phyloP scores from a whole-genome alignment of 2,113 vertebrate genomes.

The Pavo muticus region DNA sequence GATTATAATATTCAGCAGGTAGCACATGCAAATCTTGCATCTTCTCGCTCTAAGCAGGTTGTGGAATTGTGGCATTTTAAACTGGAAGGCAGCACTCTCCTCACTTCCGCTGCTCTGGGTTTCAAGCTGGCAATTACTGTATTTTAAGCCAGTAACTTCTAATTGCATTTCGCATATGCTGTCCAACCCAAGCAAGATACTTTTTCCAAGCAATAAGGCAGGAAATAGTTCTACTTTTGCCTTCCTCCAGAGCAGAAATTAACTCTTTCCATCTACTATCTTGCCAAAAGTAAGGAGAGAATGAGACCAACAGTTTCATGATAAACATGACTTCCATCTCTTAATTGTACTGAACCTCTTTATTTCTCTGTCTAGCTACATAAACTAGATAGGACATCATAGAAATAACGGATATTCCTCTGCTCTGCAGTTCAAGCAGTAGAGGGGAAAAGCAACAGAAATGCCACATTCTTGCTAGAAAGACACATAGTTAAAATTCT shows the following conservation, averaged over 20 bases:
- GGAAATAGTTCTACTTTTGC: neutral
- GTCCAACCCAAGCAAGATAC: neutral
- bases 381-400: neutral
- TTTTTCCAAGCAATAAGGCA: neutral
- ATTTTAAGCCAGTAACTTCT: neutral
- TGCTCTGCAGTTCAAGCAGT: neutral
- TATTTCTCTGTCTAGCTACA: neutral
- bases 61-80: neutral
- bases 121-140: neutral
- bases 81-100: neutral
- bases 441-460: neutral
- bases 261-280: neutral
- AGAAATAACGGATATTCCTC: neutral
- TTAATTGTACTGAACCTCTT: neutral
- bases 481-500: neutral
- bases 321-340: neutral
- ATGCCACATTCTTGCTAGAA: neutral
- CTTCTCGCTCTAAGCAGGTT: neutral
- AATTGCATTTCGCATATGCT: neutral
- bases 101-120: neutral
- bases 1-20: neutral
- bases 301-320: neutral
- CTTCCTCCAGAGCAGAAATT: neutral
- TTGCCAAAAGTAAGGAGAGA: neutral
- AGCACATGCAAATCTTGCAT: neutral